These are phyloP conservation scores for Eudemis profundana DNA, from an alignment of 2,888 invertebrate species.

Conservation along the genomic window DNA sequence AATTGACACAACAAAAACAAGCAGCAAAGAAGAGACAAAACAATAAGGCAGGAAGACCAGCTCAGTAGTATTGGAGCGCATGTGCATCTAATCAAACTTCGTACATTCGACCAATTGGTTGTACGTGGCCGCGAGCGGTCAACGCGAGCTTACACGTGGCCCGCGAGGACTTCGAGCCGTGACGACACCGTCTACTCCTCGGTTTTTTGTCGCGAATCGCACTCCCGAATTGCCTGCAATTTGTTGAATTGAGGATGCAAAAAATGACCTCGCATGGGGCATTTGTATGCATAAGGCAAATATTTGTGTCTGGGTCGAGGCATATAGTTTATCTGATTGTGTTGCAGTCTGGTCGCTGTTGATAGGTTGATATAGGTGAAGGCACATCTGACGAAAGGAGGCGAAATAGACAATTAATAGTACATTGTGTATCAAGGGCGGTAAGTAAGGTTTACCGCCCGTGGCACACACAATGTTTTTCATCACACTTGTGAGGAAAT, in stretches of 20 bases:
- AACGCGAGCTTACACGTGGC: slow-evolving; percentile 21
- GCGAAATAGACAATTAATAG: not conserved
- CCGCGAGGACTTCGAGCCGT: not conserved
- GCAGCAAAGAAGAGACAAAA: too few relatives aligned
- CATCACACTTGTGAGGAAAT: too few relatives aligned
- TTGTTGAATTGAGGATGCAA: slow-evolving; percentile 31
- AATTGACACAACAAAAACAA: too few relatives aligned
- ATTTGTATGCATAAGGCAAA: slow-evolving; percentile 39
- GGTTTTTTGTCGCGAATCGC: slow-evolving; percentile 32
- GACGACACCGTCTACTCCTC: slow-evolving; percentile 20
- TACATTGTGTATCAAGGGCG: too few relatives aligned
- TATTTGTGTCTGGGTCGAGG: slow-evolving; percentile 15
- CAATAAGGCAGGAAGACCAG: too few relatives aligned
- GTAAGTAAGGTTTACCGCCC: too few relatives aligned
- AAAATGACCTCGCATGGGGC: slow-evolving; percentile 38
- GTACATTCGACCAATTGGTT: too few relatives aligned
- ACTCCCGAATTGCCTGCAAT: slow-evolving; percentile 37
- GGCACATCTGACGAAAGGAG: not conserved
- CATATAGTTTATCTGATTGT: not conserved
- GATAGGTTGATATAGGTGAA: not conserved
- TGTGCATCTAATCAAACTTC: too few relatives aligned
- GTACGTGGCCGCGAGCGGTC: not conserved
- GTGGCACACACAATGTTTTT: too few relatives aligned
- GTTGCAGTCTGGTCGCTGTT: slow-evolving; percentile 12
- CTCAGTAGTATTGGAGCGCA: too few relatives aligned